A percentile compares a stretch with the other conserved stretches of the same genome.
Conservation (phyloP, 2,113 vertebrate genomes). For the Microcebus murinus region DNA sequence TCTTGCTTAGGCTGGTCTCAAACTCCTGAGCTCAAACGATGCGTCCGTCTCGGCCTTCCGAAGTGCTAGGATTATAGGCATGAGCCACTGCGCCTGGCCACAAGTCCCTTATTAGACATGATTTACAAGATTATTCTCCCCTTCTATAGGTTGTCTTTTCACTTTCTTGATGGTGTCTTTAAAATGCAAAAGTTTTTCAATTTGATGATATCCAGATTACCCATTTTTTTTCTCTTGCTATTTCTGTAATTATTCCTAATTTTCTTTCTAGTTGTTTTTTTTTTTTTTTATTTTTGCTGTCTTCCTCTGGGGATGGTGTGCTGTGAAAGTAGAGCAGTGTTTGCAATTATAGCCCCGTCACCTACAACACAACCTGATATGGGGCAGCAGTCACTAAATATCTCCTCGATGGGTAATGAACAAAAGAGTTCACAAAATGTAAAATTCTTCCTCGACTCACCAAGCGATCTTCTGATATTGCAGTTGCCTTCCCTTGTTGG, state of each 20-base stretch:
- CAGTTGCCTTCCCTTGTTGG: neutral
- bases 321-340: neutral
- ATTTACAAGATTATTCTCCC: neutral
- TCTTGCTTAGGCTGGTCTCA: too few species aligned
- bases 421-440: neutral
- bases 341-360: neutral
- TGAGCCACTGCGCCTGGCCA: too few species aligned
- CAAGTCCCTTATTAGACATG: neutral
- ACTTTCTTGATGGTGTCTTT: neutral
- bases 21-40: too few species aligned
- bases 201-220: neutral
- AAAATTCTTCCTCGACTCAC: neutral
- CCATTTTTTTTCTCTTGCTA: too few species aligned
- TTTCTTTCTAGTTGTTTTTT: neutral
- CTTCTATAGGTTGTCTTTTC: neutral
- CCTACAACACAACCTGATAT: neutral
- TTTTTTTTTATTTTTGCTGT: neutral
- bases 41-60: accelerated
- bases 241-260: neutral
- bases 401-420: neutral
- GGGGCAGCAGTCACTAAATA: neutral
- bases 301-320: neutral
- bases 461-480: neutral
- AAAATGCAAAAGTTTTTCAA: neutral
- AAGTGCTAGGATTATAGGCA: too few species aligned